These are phyloP conservation scores for Podarcis siculus DNA, from an alignment of 2,797 vertebrate species.

Conservation along the genomic window DNA sequence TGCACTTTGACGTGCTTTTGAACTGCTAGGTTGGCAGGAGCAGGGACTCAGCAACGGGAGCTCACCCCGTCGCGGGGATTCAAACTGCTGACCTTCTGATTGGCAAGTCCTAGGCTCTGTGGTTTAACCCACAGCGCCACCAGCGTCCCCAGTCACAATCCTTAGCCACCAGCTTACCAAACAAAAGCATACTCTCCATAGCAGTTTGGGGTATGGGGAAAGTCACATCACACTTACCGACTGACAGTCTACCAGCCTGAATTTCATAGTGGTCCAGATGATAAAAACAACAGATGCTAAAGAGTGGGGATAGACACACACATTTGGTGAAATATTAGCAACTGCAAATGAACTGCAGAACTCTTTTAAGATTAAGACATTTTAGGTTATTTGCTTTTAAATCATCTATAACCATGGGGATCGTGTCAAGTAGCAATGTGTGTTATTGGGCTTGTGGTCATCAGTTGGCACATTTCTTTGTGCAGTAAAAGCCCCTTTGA, in stretches of 20 bases:
- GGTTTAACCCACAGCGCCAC: background rate
- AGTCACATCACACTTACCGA: constrained; percentile 81
- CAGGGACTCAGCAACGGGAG: no score
- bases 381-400: background rate
- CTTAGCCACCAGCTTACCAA: background rate
- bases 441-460: background rate
- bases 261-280: constrained; percentile 96
- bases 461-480: background rate
- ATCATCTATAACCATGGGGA: background rate
- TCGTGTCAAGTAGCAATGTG: background rate
- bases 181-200: background rate
- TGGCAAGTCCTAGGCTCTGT: background rate
- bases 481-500: background rate
- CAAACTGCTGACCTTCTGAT: no score
- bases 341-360: background rate
- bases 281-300: constrained; percentile 95
- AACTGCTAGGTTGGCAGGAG: no score
- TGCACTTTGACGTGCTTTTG: no score
- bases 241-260: constrained; percentile 94
- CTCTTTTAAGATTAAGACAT: background rate
- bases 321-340: background rate
- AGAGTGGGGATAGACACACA: constrained; percentile 21
- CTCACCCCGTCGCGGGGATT: no score
- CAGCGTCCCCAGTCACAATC: no score
- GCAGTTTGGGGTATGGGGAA: background rate